Base-by-base conservation (phyloP, 2,113 vertebrate species). In the Rhodinocichla rosea region DNA sequence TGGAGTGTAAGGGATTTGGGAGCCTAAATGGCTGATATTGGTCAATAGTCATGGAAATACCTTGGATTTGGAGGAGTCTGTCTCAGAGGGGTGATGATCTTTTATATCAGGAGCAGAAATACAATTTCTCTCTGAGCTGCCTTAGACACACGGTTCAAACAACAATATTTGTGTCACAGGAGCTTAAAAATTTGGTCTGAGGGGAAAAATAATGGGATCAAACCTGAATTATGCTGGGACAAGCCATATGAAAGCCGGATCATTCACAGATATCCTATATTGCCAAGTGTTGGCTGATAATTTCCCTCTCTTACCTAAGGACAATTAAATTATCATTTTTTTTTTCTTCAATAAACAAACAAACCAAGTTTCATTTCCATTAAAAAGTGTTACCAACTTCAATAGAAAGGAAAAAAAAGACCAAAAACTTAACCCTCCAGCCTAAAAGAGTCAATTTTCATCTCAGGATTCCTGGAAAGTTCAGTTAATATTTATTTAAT, bases 391-490 rank as follows among this genome's bases (percentile, higher is more conserved):
- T 42, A 39, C 4, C 3, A 24, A 13, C 14, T 52, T 47, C 16
- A 15, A 67, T 37, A 28, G 15, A 53, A 86, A 28, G 1, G 5
- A 19, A 56, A 75, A 56, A 75, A 79, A 44, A 33, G 2, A 5
- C 6, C 2, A 59, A 44, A 65, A n/a, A 0, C 2, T 9, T 23
- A 35, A 47, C 2, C 3, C 7, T 4, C 10, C 28, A 63, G 8
- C 7, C 5, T 78, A 15, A 85, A 91, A 35, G 6, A 50, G 4
- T 33, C 10, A 55, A 35, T 4, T 57, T 74, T 49, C 33, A 32
- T 32, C 28, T 68, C 37, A 52, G 33, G 20, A 80, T 92, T 92
- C 79, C 75, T 88, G 75, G 75, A 86, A 88, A 91, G 42, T 86
- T n/a, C 52, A 42, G 33, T 83, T 84, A 57, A 77, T 69, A 67